Conservation (phyloP, 2,797 vertebrate genomes). For the Numenius phaeopus region DNA sequence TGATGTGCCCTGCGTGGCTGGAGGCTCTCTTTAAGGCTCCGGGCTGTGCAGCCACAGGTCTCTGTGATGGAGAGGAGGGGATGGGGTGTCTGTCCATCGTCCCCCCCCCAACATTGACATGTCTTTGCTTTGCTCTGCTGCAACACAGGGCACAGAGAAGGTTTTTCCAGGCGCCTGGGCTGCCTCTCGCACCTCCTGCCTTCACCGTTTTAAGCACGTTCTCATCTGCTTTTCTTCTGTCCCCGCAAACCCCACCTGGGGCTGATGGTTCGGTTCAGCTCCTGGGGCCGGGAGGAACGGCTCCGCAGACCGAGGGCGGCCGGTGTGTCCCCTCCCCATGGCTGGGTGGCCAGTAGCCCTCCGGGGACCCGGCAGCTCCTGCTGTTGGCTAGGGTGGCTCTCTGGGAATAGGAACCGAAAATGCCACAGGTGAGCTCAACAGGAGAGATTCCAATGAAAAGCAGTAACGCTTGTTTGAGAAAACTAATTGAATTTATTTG, state of each 20-base stretch:
- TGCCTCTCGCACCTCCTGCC: neutral
- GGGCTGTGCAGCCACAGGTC: neutral
- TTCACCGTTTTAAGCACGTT: neutral
- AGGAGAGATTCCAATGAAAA: neutral
- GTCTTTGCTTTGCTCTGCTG: neutral
- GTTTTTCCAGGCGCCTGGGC: neutral
- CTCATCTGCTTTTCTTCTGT: neutral
- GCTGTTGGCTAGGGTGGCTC: neutral
- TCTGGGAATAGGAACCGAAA: neutral
- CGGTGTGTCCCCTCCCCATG: neutral
- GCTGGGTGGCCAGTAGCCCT: neutral
- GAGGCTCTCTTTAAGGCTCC: neutral
- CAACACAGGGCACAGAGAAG: neutral
- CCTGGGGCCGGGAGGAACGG: accelerated
- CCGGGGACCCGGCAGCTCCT: neutral
- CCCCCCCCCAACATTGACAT: neutral
- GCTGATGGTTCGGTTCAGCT: neutral
- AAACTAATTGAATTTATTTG: constrained; percentile 27
- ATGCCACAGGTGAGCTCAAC: neutral
- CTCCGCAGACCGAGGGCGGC: accelerated
- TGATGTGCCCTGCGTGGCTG: neutral
- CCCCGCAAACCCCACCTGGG: neutral
- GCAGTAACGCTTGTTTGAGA: neutral
- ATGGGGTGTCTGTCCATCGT: too few relatives aligned
- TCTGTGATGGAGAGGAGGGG: neutral